A percentile compares a stretch with the other conserved stretches of the same genome.
phyloP scores from a whole-genome alignment of 1,140 invertebrate species.

The Zaprionus kolodkinae region DNA sequence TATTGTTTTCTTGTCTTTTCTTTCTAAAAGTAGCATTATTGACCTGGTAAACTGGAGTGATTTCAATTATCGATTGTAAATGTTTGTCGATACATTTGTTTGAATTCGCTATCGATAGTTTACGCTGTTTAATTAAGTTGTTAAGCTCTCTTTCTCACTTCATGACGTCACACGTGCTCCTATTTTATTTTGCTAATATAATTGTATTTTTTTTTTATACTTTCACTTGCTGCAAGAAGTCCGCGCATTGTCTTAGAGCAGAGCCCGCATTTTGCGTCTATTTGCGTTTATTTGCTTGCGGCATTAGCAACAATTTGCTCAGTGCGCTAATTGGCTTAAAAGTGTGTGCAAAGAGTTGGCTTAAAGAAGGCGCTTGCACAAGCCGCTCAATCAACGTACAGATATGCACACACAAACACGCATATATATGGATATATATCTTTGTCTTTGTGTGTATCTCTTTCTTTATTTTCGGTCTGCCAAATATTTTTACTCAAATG shows the following conservation, averaged over 20 bases:
- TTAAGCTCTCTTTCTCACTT: background rate
- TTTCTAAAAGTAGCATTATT: too few species aligned
- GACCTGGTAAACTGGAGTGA: background rate
- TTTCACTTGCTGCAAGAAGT: constrained; percentile 71
- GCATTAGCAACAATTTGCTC: constrained; percentile 63
- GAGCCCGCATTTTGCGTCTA: constrained; percentile 41
- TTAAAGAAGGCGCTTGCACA: constrained; percentile 58
- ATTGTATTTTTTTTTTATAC: constrained; percentile 7
- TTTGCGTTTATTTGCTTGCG: constrained; percentile 59
- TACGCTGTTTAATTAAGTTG: background rate
- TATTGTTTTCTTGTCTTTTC: background rate
- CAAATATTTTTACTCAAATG: constrained; percentile 61
- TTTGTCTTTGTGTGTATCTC: constrained; percentile 15
- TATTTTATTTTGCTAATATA: constrained; percentile 13
- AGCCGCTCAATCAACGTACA: constrained; percentile 63
- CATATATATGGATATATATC: background rate
- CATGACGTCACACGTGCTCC: constrained; percentile 7
- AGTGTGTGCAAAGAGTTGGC: constrained; percentile 50
- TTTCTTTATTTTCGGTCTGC: constrained; percentile 8
- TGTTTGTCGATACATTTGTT: background rate
- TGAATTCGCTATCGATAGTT: background rate
- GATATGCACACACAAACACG: background rate
- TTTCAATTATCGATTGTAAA: background rate
- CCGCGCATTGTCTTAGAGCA: constrained; percentile 63
- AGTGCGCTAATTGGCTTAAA: constrained; percentile 72